Base-by-base conservation (phyloP, 2,797 vertebrate species). In the Sebastes alutus region DNA sequence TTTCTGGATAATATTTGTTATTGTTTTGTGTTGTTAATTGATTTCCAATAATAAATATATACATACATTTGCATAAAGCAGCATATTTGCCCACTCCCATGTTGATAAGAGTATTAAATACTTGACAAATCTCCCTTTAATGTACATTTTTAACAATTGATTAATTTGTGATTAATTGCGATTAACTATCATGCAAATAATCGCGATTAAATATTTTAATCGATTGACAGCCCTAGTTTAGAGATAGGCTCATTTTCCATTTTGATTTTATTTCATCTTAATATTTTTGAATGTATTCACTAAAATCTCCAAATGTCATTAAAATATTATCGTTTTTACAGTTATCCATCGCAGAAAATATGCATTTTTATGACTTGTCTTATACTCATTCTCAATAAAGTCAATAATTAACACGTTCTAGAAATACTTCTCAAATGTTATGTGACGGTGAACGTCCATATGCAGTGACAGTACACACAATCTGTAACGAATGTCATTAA, bases 401-500 rank as follows among this genome's bases (percentile, higher is more conserved):
- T 64, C 14, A 33, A 14, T 20, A 11, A 35, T 35, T 18, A 63
- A 33, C 23, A 22, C 14, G 6, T 22, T 18, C 16, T 16, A 6
- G 6, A 69, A 42, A 23, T 11, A 6, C 0, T 59, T 33, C 32
- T 65, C 18, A 49, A 64, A 63, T 13, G 10, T 25, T 1, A 12
- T 13, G 20, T 12, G 18, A 63, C 18, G 0, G 2, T 42, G 13
- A 81, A 13, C 4, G 1, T 42, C 16, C 54, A 16, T 18, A 22
- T 20, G 54, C 32, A 38, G 20, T 25, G 12, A 54, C 30, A 60
- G 13, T 16, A 11, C 42, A 16, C 42, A 2, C 83, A 82, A 84
- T 77, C 83, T 77, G 79, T 76, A 60, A 64, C 30, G 42, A 78
- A 58, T 27, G 18, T 2, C 1, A 35, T 80, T 78, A 64, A 62